Conservation (phyloP, 2,797 vertebrate species). For the Salmo trutta region DNA sequence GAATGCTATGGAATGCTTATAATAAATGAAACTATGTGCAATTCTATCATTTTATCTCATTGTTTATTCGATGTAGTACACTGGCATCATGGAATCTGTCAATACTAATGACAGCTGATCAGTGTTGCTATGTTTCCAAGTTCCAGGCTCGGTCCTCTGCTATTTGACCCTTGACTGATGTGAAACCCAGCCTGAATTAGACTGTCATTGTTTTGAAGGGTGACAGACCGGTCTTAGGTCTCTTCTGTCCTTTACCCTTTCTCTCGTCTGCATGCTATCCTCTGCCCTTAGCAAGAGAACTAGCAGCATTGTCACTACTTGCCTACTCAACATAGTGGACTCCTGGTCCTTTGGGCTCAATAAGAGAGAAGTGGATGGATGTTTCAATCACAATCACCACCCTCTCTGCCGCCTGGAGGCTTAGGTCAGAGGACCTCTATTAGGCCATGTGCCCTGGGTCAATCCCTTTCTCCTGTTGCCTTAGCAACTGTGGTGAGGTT, state of each 20-base stretch:
- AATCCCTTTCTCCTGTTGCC: too few relatives aligned
- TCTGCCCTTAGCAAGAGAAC: conserved; percentile 35
- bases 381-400: too few relatives aligned
- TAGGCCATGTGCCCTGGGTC: background rate
- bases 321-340: conserved; percentile 13
- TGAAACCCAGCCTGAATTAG: conserved; percentile 43
- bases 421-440: conserved; percentile 23
- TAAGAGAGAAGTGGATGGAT: too few relatives aligned
- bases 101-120: background rate
- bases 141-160: background rate
- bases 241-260: conserved; percentile 1
- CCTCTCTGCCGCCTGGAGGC: too few relatives aligned
- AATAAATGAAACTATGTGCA: background rate
- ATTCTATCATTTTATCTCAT: background rate
- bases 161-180: conserved; percentile 46
- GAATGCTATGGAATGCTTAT: background rate
- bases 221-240: conserved; percentile 49
- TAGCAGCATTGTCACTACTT: conserved; percentile 30
- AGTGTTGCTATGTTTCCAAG: background rate
- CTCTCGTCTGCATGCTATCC: conserved; percentile 16
- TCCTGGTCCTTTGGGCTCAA: too few relatives aligned
- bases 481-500: too few relatives aligned
- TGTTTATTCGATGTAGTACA: background rate
- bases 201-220: conserved; percentile 33
- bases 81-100: background rate